These are phyloP conservation scores for Poeciliopsis retropinna DNA, from an alignment of 2,113 vertebrate genomes.

Conservation along the genomic window DNA sequence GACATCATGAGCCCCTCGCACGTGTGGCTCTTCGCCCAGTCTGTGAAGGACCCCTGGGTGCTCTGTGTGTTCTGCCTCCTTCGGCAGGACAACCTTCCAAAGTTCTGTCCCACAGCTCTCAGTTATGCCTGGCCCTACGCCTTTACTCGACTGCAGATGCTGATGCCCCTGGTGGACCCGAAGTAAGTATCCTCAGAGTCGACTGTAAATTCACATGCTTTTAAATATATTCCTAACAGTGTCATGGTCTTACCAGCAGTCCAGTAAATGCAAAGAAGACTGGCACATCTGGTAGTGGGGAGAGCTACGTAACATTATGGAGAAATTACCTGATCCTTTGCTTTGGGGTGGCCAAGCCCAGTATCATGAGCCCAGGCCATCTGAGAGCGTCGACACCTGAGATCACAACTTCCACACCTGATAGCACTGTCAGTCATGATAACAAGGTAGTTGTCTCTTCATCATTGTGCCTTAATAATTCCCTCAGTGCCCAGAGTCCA, in stretches of 20 bases:
- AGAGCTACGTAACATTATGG: constrained; percentile 92
- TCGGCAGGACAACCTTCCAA: constrained; percentile 92
- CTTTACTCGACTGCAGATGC: constrained; percentile 91
- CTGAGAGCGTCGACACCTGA: constrained; percentile 94
- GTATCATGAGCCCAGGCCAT: constrained; percentile 96
- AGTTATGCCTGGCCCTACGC: constrained; percentile 97
- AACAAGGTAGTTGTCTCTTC: constrained; percentile 89
- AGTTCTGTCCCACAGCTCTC: constrained; percentile 93
- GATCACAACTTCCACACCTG: constrained; percentile 90
- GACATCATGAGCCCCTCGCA: constrained; percentile 97
- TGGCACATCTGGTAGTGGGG: constrained; percentile 85
- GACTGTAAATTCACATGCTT: background rate
- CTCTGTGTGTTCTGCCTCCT: constrained; percentile 96
- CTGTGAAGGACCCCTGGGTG: constrained; percentile 96
- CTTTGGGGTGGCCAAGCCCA: constrained; percentile 95
- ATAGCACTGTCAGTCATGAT: constrained; percentile 89
- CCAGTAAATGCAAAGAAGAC: constrained; percentile 96
- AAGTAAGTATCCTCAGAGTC: constrained; percentile 82
- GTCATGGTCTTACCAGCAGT: constrained; percentile 80
- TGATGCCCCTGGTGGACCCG: constrained; percentile 95
- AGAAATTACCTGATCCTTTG: constrained; percentile 98
- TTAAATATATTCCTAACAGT: background rate
- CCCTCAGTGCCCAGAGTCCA: constrained; percentile 39
- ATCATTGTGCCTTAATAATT: constrained; percentile 31
- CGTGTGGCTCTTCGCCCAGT: constrained; percentile 97